Evolutionary conservation across 2,797 vertebrate genomes (phyloP).

Genomic region (Setipinna tenuifilis): DNA sequence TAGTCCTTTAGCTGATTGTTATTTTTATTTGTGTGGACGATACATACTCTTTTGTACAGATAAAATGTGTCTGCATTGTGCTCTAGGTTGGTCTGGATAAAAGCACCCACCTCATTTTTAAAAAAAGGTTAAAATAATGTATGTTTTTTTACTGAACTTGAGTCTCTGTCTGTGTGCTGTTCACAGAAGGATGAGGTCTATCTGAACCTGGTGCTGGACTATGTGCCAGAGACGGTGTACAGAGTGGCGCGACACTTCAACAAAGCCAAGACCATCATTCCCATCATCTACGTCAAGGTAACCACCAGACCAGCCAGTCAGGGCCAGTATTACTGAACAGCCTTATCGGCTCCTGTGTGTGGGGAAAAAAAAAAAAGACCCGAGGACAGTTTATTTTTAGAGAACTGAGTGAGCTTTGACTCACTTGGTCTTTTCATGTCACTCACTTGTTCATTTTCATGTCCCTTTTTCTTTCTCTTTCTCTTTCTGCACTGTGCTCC

Average conservation of each 20-base stretch:
- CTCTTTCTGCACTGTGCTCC: not conserved
- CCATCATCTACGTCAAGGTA: slow-evolving; percentile 82
- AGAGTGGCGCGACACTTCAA: slow-evolving; percentile 81
- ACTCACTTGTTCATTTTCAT: not conserved
- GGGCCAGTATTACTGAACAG: not conserved
- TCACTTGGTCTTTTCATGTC: not conserved
- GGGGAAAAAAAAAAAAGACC: not conserved
- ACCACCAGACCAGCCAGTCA: not conserved
- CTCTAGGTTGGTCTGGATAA: not conserved
- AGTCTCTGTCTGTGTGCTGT: not conserved
- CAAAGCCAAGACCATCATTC: slow-evolving; percentile 81
- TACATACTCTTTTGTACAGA: not conserved
- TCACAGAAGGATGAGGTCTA: slow-evolving; percentile 81
- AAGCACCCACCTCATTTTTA: not conserved
- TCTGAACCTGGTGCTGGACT: slow-evolving; percentile 81
- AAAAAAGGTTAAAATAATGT: not conserved
- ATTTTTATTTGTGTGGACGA: no score
- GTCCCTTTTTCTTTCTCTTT: not conserved
- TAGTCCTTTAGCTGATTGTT: no score
- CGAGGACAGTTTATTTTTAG: not conserved
- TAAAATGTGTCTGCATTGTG: not conserved
- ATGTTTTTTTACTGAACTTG: not conserved
- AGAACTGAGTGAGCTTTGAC: slow-evolving; percentile 8
- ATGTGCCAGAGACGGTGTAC: slow-evolving; percentile 80
- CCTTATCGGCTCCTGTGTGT: not conserved